Evolutionary conservation across 1,140 invertebrate species (phyloP).

Genomic region (Uloborus diversus): DNA sequence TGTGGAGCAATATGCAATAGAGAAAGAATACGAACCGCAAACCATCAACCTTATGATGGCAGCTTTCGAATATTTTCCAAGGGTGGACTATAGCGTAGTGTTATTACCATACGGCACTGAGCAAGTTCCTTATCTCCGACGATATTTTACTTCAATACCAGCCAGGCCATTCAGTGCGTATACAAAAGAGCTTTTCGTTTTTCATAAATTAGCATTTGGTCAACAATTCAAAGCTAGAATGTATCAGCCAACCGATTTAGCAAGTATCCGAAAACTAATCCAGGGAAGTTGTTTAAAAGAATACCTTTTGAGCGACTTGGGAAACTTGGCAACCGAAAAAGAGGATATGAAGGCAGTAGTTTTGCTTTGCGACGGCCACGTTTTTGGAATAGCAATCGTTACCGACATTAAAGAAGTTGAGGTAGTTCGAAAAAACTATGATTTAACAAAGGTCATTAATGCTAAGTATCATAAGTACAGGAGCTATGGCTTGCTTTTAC

Average conservation of each 20-base stretch:
- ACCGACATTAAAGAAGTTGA: background rate
- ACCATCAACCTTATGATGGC: conserved; percentile 11
- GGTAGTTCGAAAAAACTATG: conserved; percentile 14
- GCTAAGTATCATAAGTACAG: conserved; percentile 25
- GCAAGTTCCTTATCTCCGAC: conserved; percentile 7
- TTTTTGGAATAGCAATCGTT: conserved; percentile 34
- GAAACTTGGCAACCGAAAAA: background rate
- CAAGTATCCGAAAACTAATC: background rate
- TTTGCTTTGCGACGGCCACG: conserved; percentile 2
- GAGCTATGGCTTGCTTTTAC: background rate
- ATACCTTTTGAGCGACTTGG: conserved; percentile 20
- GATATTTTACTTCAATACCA: conserved; percentile 23
- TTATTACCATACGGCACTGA: conserved; percentile 33
- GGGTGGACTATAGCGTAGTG: conserved; percentile 9
- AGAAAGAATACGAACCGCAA: conserved; percentile 22
- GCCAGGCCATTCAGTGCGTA: conserved; percentile 20
- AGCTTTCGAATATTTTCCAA: conserved; percentile 29
- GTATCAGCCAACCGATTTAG: background rate
- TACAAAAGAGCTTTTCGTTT: conserved; percentile 39
- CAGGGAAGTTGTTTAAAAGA: conserved; percentile 22
- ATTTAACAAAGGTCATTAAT: background rate
- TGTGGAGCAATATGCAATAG: conserved; percentile 30
- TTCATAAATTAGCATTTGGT: conserved; percentile 25
- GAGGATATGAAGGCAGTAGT: background rate
- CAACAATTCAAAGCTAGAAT: background rate